These are phyloP conservation scores for Drosophila ironensis DNA, from an alignment of 1,140 invertebrate species.

Conservation along the genomic window DNA sequence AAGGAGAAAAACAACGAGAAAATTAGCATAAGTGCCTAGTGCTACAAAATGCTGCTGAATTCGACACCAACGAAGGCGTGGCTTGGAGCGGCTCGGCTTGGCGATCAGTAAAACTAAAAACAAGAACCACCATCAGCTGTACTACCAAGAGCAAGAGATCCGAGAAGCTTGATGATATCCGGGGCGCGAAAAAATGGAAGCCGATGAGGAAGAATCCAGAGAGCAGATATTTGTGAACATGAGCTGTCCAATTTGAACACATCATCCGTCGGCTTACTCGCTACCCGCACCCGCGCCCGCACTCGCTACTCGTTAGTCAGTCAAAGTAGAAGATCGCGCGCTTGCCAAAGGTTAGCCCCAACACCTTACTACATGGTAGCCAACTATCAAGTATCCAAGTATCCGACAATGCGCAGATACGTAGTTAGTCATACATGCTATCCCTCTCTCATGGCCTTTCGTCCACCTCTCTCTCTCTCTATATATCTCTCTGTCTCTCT, in stretches of 20 bases:
- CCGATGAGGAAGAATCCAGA: no score
- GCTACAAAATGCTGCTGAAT: slow-evolving; percentile 31
- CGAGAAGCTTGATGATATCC: background rate
- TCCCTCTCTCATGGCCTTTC: slow-evolving; percentile 51
- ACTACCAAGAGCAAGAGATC: slow-evolving; percentile 21
- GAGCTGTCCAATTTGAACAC: slow-evolving; percentile 40
- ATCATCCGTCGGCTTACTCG: slow-evolving; percentile 29
- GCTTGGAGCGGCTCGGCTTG: slow-evolving; percentile 1
- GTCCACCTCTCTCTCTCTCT: slow-evolving; percentile 15
- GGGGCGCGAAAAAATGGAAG: no score
- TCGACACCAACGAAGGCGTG: background rate
- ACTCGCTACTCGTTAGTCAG: slow-evolving; percentile 68
- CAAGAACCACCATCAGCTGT: slow-evolving; percentile 8
- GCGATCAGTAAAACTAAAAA: no score
- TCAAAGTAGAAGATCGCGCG: slow-evolving; percentile 70
- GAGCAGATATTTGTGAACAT: slow-evolving; percentile 32
- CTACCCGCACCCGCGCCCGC: slow-evolving; percentile 31
- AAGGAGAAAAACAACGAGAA: slow-evolving; percentile 5
- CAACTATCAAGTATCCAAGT: slow-evolving; percentile 28
- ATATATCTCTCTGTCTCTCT: background rate
- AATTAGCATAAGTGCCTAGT: slow-evolving; percentile 34
- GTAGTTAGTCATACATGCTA: slow-evolving; percentile 74
- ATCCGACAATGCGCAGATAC: slow-evolving; percentile 54
- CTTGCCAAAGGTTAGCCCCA: slow-evolving; percentile 77
- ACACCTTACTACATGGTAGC: slow-evolving; percentile 71